Evolutionary conservation across 1,140 invertebrate species (phyloP), one percentile per base, ranked within the genome.

Genomic region (Philaenus spumarius): DNA sequence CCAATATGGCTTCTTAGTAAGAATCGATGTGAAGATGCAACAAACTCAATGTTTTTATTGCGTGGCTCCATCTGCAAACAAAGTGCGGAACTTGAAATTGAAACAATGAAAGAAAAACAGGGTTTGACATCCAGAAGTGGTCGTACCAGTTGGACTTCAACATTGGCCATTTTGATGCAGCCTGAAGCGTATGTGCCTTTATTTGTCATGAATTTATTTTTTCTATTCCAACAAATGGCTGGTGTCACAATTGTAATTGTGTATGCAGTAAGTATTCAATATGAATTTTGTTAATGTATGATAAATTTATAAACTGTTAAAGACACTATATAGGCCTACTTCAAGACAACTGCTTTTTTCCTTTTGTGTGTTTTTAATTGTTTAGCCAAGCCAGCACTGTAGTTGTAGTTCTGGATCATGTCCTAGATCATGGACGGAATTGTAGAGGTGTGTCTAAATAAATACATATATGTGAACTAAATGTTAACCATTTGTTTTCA

Each of bases 201-300:
- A n/a, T 20, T 76, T 1, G 78, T 91, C 11, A 75, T 86, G 55
- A 69, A 83, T 20, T 71, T 70, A 0, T 79, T 83, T 54, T 89
- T 90, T 71, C 79, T 83, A 61, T 82, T 89, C 66, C 86, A 89
- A 67, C 87, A 90, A 68, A 80, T 89, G 53, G 82, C 81, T 1
- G 88, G 88, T 1, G 80, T 84, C 19, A 88, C 86, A 62, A 83
- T 86, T 7, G 73, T 88, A 1, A 79, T 89, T 34, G 89, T 88
- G 50, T 89, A 91, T 62, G 82, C 86, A 0, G 76, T 81, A 20
- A 68, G 86, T 75, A 45, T n/a, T 40, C 6, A 37, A 37, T 37
- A 37, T 9, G 9, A n/a, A n/a, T n/a, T 73, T 91, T 64, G 76
- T n/a, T n/a, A n/a, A n/a, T n/a, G n/a, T n/a, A n/a, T n/a, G n/a